These are phyloP conservation scores for Stegostoma tigrinum DNA, from an alignment of 2,113 vertebrate species.

Conservation along the genomic window DNA sequence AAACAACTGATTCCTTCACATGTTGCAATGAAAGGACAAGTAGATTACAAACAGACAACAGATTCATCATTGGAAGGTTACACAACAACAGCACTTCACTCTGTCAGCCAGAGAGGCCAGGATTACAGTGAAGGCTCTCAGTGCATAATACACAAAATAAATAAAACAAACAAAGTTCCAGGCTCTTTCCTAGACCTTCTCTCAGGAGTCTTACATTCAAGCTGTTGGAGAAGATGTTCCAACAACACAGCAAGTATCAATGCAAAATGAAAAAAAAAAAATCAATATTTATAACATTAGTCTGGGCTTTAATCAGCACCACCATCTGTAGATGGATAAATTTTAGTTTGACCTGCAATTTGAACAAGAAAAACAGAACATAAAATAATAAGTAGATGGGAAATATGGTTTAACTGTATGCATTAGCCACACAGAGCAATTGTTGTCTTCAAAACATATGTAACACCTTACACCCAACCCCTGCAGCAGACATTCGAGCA, in stretches of 20 bases:
- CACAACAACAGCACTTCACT: not conserved
- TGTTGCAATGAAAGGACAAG: not conserved
- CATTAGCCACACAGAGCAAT: not conserved
- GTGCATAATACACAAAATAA: slow-evolving; percentile 16
- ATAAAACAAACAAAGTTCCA: not conserved
- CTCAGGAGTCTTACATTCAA: not conserved
- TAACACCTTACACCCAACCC: not conserved
- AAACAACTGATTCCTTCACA: not conserved
- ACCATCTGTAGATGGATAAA: not conserved
- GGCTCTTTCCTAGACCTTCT: not conserved
- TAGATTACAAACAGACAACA: not conserved
- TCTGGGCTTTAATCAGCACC: not conserved
- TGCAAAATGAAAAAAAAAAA: not conserved
- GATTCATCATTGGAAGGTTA: not conserved
- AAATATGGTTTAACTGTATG: not conserved
- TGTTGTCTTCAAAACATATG: not conserved
- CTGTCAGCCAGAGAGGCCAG: not conserved
- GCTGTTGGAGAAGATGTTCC: not conserved
- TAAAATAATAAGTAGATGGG: not conserved
- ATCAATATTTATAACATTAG: not conserved
- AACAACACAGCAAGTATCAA: not conserved
- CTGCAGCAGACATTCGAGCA: not conserved
- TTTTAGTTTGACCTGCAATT: not conserved
- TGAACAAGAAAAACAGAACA: too few species aligned
- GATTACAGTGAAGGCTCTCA: not conserved